A percentile compares a stretch with the other conserved stretches of the same genome.
Evolutionary conservation across 2,888 invertebrate species (phyloP).

Genomic region (Drosophila longiperda): DNA sequence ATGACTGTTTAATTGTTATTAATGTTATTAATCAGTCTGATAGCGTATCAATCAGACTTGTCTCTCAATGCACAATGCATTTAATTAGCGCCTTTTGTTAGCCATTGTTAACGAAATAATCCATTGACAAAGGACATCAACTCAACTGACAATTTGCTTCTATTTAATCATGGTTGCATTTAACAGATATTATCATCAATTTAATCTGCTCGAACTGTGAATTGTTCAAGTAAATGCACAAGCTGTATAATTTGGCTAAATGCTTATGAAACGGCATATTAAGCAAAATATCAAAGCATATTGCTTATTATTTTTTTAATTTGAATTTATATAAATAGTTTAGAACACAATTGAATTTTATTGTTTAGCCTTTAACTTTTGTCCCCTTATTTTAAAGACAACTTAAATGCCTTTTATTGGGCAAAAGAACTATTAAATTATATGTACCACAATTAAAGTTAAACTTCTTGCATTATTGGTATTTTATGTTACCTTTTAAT

Average conservation of each 20-base stretch:
- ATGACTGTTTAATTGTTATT: slow-evolving; percentile 5
- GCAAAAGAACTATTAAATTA: too few relatives aligned
- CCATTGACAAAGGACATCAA: neutral
- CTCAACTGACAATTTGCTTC: neutral
- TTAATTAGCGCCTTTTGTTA: slow-evolving; percentile 16
- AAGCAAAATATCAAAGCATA: too few relatives aligned
- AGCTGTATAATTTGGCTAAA: neutral
- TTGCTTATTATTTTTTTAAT: too few relatives aligned
- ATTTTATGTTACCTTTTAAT: too few relatives aligned
- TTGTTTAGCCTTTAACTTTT: neutral
- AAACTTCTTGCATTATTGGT: neutral
- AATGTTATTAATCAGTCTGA: slow-evolving; percentile 9
- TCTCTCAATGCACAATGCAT: slow-evolving; percentile 7
- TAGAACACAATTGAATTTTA: neutral
- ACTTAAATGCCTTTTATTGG: too few relatives aligned
- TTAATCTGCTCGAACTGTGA: neutral
- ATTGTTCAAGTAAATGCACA: neutral
- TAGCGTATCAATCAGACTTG: neutral
- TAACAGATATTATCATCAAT: neutral
- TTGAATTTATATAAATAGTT: neutral
- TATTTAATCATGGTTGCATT: neutral
- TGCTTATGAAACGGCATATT: too few relatives aligned
- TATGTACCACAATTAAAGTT: too few relatives aligned
- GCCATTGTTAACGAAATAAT: neutral
- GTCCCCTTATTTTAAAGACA: neutral